Base-by-base conservation (phyloP, 1,140 invertebrate genomes). In the Drosophila neocordata region DNA sequence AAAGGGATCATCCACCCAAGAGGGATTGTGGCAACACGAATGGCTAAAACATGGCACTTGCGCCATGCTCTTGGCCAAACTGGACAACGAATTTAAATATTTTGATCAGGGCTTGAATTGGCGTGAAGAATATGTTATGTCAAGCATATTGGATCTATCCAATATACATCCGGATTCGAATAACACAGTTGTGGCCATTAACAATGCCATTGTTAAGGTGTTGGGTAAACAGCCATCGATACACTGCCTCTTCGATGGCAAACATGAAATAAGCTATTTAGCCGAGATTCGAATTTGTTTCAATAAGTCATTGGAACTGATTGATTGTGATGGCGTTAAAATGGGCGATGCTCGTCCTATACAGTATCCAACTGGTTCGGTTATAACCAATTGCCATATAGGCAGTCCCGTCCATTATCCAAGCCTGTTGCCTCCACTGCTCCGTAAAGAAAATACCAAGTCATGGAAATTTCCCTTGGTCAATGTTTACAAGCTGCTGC, bases 11-110 rank as follows among this genome's bases (percentile, higher is more conserved):
- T 22, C 69, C 1, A 91, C 92, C 35, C 82, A 91, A 9, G 93
- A 94, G 75, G 93, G 93, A 6, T 93, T 97, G 6, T 97, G 96
- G 96, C 92, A 94, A 67, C 96, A 97, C 68, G 96, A 97, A 90
- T 97, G 96, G 96, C 89, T 93, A 1, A 97, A 97, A 83, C 96
- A 97, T 90, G 96, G 96, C 0, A 96, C 96, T 0, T 97, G 96
- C 83, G 95, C 96, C 12, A 92, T 94, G 0, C 76, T 88, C 6
- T 67, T 96, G 1, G 91, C 93, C n/a, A 51, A 79, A 6, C 84
- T 97, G 1, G 93, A 95, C 73, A 94, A 92, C 5, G 95, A 97
- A 82, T 79, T 93, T 0, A 96, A 96, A 81, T 97, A 96, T 88
- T 97, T 97, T 72, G 79, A 91, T 1, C 92, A 94, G 70, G 96